Evolutionary conservation across 2,113 vertebrate species (phyloP), one percentile per base, ranked within the genome.

Genomic region (Gracilinanus agilis): DNA sequence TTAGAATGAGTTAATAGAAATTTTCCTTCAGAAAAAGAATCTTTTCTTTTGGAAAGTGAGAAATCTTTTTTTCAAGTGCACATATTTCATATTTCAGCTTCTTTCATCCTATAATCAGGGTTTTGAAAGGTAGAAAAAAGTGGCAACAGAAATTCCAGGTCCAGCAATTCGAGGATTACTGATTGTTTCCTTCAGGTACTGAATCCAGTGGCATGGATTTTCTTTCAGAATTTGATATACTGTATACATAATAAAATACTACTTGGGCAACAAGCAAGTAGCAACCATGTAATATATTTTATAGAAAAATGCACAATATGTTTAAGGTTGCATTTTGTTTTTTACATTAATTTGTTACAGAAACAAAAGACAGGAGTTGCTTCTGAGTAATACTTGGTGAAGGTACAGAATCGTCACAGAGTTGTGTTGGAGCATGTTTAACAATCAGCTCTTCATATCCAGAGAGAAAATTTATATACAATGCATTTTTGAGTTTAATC

Each of bases 1-100:
- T 92, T 27, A 19, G 40, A 92, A 24, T 75, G 16, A 89, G 75
- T 83, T 92, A 61, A 55, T 75, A 75, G 9, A n/a, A 93, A 93
- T 88, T 93, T 95, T 16, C 8, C 55, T 95, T 61, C 23, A n/a
- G 13, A 5, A 88, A 24, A 88, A 92, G 55, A n/a, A 90, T 10
- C 53, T 54, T 96, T 88, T 93, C 21, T 89, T 95, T 93, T 90
- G 24, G 49, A 95, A 95, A 67, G 3, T 90, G 54, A 88, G 54
- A 89, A 67, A 96, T 83, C 27, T n/a, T n/a, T 75, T 67, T n/a
- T 34, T 67, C 34, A 16, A 67, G 4, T n/a, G 12, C 9, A 67
- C 0, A 67, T 29, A 34, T n/a, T 34, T 61, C 13, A 61, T 29
- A 61, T 61, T 61, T 61, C 58, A 61, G 12, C 27, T 61, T 58